phyloP scores from a whole-genome alignment of 2,113 vertebrate species.

The Vombatus ursinus region DNA sequence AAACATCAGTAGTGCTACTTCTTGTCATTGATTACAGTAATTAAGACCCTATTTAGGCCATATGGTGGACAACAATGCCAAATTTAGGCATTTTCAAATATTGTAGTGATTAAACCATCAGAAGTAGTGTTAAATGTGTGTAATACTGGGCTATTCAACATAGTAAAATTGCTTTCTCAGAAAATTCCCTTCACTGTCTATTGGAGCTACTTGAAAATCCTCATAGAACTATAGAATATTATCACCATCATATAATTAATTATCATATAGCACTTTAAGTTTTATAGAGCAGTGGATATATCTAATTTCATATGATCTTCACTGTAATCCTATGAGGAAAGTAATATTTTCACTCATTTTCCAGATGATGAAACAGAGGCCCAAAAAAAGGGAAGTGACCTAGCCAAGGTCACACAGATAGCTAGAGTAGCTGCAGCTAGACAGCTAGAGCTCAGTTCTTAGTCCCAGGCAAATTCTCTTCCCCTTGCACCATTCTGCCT shows the following conservation, averaged over 20 bases:
- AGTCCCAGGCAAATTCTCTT: neutral
- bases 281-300: neutral
- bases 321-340: neutral
- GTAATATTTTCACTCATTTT: neutral
- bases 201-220: constrained; percentile 4
- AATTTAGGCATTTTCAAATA: constrained; percentile 20
- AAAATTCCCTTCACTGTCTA: constrained; percentile 23
- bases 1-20: neutral
- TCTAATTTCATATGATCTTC: constrained; percentile 19
- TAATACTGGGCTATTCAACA: neutral
- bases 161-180: constrained; percentile 2
- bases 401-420: neutral
- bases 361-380: neutral
- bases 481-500: neutral
- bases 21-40: neutral
- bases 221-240: constrained; percentile 41
- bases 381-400: neutral
- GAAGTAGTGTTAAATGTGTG: neutral
- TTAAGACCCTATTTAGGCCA: neutral
- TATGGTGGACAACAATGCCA: neutral
- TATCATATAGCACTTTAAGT: neutral
- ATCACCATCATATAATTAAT: neutral
- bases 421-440: neutral
- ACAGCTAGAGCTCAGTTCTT: neutral
- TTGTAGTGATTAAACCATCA: neutral